Conservation (phyloP, 1,140 invertebrate genomes). For the Bombus turneri region DNA sequence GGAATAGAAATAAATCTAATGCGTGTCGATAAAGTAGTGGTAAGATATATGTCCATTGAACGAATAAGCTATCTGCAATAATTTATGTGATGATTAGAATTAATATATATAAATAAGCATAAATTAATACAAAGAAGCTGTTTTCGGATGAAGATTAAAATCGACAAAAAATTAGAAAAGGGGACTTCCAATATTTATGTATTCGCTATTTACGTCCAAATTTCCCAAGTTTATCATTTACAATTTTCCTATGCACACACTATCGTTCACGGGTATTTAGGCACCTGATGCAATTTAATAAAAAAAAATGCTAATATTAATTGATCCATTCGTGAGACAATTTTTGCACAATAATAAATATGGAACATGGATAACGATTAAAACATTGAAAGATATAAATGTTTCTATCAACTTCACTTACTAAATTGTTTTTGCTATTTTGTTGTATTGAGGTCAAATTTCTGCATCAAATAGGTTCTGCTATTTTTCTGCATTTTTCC, state of each 20-base stretch:
- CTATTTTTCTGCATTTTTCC: background rate
- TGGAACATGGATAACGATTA: background rate
- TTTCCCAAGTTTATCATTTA: background rate
- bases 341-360: no score
- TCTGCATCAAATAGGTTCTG: background rate
- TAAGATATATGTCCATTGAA: background rate
- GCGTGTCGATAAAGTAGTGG: background rate
- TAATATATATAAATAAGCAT: background rate
- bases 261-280: background rate
- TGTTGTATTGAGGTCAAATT: background rate
- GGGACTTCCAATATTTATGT: background rate
- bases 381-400: background rate
- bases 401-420: background rate
- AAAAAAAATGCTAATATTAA: background rate
- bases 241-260: background rate
- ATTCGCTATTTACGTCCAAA: background rate
- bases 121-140: background rate
- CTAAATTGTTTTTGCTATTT: background rate
- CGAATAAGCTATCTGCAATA: background rate
- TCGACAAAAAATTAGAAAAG: background rate
- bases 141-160: background rate
- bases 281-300: background rate
- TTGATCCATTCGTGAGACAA: background rate
- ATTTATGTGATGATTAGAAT: background rate
- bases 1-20: constrained; percentile 1